These are phyloP conservation scores for Chelmon rostratus DNA, from an alignment of 2,797 vertebrate genomes.

Conservation along the genomic window DNA sequence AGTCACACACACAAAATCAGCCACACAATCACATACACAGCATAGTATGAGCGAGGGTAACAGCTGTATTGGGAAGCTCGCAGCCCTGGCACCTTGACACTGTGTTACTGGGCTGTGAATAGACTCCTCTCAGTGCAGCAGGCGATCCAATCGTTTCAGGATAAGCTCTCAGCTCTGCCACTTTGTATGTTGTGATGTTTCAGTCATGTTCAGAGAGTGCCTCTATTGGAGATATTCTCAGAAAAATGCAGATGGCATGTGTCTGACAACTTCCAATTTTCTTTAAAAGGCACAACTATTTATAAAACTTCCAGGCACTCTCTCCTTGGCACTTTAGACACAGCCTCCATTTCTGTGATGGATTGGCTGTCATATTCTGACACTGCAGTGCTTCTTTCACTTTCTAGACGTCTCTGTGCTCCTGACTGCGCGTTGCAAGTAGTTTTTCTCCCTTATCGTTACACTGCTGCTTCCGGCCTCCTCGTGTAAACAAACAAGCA, in stretches of 20 bases:
- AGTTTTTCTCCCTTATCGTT: conserved; percentile 81
- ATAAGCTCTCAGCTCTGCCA: conserved; percentile 67
- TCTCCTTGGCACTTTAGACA: conserved; percentile 87
- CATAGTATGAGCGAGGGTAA: conserved; percentile 54
- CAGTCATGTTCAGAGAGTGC: conserved; percentile 72
- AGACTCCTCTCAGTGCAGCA: conserved; percentile 41
- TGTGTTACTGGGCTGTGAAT: conserved; percentile 46
- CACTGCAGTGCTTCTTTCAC: conserved; percentile 85
- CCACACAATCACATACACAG: conserved; percentile 34
- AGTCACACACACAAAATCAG: conserved; percentile 11
- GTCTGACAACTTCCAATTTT: conserved; percentile 85
- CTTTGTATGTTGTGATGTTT: conserved; percentile 75
- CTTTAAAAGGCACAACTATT: conserved; percentile 82
- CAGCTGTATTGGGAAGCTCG: conserved; percentile 42
- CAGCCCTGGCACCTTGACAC: conserved; percentile 47
- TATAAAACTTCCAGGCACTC: conserved; percentile 85
- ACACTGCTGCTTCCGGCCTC: conserved; percentile 55
- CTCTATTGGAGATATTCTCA: conserved; percentile 62
- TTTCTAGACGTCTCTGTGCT: conserved; percentile 86
- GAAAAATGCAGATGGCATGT: conserved; percentile 78
- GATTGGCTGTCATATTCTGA: conserved; percentile 89
- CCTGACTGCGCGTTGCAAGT: conserved; percentile 69
- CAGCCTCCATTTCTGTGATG: conserved; percentile 91
- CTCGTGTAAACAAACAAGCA: conserved; percentile 73
- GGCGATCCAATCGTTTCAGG: conserved; percentile 54